Evolutionary conservation across 1,140 invertebrate genomes (phyloP).

Genomic region (Drosophila fuyamai): DNA sequence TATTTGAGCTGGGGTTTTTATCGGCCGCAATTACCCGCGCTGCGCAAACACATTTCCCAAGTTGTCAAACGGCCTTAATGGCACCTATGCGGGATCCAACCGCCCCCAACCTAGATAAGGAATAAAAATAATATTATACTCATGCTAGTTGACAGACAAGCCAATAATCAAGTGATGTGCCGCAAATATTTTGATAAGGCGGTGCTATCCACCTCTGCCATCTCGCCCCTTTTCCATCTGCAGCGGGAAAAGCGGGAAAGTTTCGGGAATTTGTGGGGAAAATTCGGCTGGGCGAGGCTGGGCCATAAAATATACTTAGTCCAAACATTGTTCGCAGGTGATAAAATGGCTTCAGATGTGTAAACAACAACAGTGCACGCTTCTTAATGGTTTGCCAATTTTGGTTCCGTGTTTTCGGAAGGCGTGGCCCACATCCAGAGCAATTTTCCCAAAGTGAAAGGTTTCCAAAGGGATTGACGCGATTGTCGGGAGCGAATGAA

Average conservation of each 20-base stretch:
- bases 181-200: constrained; percentile 66
- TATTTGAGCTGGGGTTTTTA: constrained; percentile 31
- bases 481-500: constrained; percentile 3
- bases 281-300: constrained; percentile 29
- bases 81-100: constrained; percentile 32
- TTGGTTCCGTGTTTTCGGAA: constrained; percentile 33
- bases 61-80: constrained; percentile 70
- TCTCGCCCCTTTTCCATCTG: neutral
- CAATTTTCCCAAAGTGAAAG: constrained; percentile 39
- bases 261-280: constrained; percentile 62
- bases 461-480: constrained; percentile 24
- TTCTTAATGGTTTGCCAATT: constrained; percentile 58
- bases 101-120: constrained; percentile 51
- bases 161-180: constrained; percentile 54
- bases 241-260: constrained; percentile 10
- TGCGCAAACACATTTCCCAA: constrained; percentile 64
- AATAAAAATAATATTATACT: constrained; percentile 54
- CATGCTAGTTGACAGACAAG: constrained; percentile 52
- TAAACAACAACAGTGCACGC: constrained; percentile 47
- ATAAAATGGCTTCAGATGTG: constrained; percentile 54
- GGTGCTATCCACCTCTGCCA: constrained; percentile 5
- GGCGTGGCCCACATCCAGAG: constrained; percentile 33
- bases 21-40: constrained; percentile 59
- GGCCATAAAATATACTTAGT: constrained; percentile 56
- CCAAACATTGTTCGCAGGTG: constrained; percentile 40